Percentiles rank a stretch among this genome's conserved stretches.
These are phyloP conservation scores for Protobothrops flavoviridis DNA, from an alignment of 2,113 vertebrate genomes.

Conservation along the genomic window DNA sequence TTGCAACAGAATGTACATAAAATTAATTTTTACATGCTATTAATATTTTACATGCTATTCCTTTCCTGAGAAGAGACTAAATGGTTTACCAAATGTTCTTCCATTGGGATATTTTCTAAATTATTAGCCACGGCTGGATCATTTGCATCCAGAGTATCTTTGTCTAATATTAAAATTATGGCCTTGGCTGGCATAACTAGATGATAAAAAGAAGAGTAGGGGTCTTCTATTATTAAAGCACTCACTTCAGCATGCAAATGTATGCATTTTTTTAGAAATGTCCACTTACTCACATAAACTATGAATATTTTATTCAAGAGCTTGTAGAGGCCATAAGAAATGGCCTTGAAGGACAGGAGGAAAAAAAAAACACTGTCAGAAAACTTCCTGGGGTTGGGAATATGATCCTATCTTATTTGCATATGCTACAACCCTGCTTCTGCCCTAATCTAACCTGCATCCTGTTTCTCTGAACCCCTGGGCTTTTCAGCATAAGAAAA, in stretches of 20 bases:
- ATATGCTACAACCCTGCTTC: background rate
- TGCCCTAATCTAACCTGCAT: background rate
- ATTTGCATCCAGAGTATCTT: background rate
- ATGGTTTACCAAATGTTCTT: background rate
- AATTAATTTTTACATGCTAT: background rate
- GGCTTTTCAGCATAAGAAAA: background rate
- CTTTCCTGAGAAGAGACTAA: background rate
- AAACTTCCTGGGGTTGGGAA: background rate
- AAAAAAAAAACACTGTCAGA: background rate
- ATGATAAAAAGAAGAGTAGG: background rate
- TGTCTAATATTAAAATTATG: background rate
- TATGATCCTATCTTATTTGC: background rate
- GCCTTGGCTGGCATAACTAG: background rate
- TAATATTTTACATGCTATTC: background rate
- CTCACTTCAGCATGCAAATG: background rate
- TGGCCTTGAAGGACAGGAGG: background rate
- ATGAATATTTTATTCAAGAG: background rate
- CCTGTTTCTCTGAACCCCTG: background rate
- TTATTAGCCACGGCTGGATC: background rate
- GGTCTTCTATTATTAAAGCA: background rate
- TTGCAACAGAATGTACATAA: background rate
- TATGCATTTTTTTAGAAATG: background rate
- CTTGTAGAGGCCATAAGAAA: background rate
- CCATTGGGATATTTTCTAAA: background rate
- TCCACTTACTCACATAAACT: background rate